These are phyloP conservation scores for Poecile montanus DNA, from an alignment of 2,797 vertebrate species.

Conservation along the genomic window DNA sequence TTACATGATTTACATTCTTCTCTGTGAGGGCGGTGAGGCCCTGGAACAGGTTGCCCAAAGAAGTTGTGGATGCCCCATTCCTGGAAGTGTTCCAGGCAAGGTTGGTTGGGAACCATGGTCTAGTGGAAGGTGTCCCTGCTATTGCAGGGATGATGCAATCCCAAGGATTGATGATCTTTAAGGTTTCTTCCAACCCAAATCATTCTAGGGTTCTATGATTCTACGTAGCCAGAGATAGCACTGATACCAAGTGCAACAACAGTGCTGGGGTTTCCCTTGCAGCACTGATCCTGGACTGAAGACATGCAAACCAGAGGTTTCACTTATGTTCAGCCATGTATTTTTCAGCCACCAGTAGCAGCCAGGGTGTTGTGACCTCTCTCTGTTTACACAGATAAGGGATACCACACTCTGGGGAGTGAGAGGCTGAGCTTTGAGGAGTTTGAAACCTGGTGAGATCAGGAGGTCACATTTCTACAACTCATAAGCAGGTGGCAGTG, in stretches of 20 bases:
- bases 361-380: background rate
- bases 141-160: background rate
- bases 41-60: background rate
- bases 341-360: background rate
- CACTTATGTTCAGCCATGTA: accelerated
- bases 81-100: background rate
- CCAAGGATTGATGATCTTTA: too few species aligned
- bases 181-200: background rate
- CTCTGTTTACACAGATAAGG: background rate
- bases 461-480: background rate
- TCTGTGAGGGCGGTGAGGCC: background rate
- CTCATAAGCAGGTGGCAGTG: background rate
- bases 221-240: background rate
- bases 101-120: background rate
- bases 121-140: background rate
- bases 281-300: background rate
- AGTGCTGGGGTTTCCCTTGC: background rate
- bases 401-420: background rate
- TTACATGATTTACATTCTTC: accelerated
- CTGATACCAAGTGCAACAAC: background rate
- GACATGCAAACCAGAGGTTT: background rate
- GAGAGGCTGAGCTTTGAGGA: background rate
- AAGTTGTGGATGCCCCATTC: background rate
- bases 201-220: background rate
- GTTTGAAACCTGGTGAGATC: background rate